Base-by-base conservation (phyloP, 2,888 invertebrate genomes). In the Harpagoxenus sublaevis region DNA sequence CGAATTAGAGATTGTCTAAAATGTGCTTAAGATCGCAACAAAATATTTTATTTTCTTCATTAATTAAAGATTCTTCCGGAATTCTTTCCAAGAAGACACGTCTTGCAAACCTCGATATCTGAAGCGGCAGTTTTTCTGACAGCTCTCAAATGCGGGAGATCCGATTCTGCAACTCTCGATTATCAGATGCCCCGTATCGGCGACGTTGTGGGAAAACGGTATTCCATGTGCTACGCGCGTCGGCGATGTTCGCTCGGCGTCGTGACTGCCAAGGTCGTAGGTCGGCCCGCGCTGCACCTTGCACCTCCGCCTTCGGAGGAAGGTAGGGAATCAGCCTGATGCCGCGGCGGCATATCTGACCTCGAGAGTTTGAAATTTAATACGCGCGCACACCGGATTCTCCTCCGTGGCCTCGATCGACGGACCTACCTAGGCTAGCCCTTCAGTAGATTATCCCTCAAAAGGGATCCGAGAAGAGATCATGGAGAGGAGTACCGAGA, bases 251-350 rank as follows among this genome's bases (percentile, higher is more conserved):
- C 81, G 83, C 78, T 83, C 88, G 87, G 53, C 86, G 90, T 94
- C 94, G 94, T 94, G 93, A 94, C 93, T 92, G 89, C 92, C 93
- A 93, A 93, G 93, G 93, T 94, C 93, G 92, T 91, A 93, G 93
- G 93, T 94, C 93, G 92, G 84, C 91, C 89, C 90, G 90, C 91
- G 89, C 87, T 94, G 94, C 93, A 94, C 93, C 93, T 94, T 94
- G 93, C 93, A 93, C 92, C 92, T 92, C 89, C 89, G 90, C 90
- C 91, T 90, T 89, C 84, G 31, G 18, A 55, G 28, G 90, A 85
- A 90, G 90, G 88, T 84, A 89, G 89, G 88, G 84, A 89, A 91
- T 86, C 89, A 89, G 87, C 88, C 90, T 55, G 78, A 23, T 6
- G 35, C 63, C 74, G n/a, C 45, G 60, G 84, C 84, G 57, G 84